Evolutionary conservation across 2,888 invertebrate species (phyloP).

Genomic region (Alloplasta piceator): DNA sequence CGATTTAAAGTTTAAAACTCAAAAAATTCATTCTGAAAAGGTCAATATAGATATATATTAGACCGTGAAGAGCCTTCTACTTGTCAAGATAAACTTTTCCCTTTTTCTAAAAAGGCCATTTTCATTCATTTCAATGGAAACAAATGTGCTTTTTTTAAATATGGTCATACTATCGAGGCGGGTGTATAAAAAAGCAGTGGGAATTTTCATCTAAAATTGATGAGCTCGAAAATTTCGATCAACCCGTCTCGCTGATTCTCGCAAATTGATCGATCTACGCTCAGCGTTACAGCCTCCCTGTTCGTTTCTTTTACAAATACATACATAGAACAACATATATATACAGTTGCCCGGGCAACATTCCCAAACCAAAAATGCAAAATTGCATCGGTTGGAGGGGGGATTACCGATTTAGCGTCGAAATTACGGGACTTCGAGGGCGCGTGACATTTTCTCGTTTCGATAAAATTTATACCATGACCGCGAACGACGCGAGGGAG

Average conservation of each 20-base stretch:
- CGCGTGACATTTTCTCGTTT: conserved; percentile 35
- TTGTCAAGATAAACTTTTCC: too few species aligned
- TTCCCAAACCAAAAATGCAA: conserved; percentile 26
- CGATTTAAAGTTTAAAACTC: too few species aligned
- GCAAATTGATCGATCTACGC: neutral
- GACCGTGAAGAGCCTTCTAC: too few species aligned
- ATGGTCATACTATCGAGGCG: too few species aligned
- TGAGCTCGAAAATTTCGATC: conserved; percentile 4
- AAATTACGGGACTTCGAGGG: conserved; percentile 37
- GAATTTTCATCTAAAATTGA: neutral
- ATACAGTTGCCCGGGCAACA: conserved; percentile 5
- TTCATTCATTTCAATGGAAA: too few species aligned
- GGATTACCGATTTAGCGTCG: conserved; percentile 26
- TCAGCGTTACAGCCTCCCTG: neutral
- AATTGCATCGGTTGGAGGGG: neutral
- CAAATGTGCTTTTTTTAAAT: too few species aligned
- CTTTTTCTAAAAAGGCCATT: too few species aligned
- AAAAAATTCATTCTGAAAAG: too few species aligned
- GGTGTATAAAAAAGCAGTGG: neutral
- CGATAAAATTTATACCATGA: conserved; percentile 42
- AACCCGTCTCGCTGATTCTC: conserved; percentile 10
- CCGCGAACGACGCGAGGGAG: conserved; percentile 3
- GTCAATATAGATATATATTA: too few species aligned
- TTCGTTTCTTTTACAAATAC: neutral
- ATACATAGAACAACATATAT: neutral